Evolutionary conservation across 2,888 invertebrate species (phyloP).

Genomic region (Eledone cirrhosa): DNA sequence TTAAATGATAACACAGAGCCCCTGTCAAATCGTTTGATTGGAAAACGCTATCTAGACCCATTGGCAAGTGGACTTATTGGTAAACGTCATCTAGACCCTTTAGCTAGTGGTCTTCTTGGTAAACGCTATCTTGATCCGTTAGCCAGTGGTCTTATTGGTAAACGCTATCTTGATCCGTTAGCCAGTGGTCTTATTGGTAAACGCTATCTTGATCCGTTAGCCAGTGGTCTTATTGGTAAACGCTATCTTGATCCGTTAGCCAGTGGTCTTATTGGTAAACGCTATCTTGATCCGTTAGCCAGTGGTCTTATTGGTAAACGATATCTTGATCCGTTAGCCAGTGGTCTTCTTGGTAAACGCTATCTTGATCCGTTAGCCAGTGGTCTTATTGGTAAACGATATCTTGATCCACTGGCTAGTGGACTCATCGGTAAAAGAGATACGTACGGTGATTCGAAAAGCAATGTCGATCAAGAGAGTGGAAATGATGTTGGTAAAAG

Average conservation of each 20-base stretch:
- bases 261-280: slow-evolving; percentile 33
- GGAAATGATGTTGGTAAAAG: slow-evolving; percentile 32
- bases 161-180: slow-evolving; percentile 31
- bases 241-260: slow-evolving; percentile 31
- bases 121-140: slow-evolving; percentile 36
- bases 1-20: too few relatives aligned
- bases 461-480: too few relatives aligned
- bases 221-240: slow-evolving; percentile 32
- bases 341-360: slow-evolving; percentile 32
- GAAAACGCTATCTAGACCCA: slow-evolving; percentile 33
- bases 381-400: slow-evolving; percentile 32
- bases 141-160: slow-evolving; percentile 34
- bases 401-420: slow-evolving; percentile 14
- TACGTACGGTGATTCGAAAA: slow-evolving; percentile 15
- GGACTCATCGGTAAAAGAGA: slow-evolving; percentile 30
- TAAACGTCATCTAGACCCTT: slow-evolving; percentile 31
- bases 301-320: slow-evolving; percentile 33
- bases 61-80: slow-evolving; percentile 34
- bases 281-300: slow-evolving; percentile 30
- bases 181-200: slow-evolving; percentile 34
- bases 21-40: too few relatives aligned
- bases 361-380: slow-evolving; percentile 23
- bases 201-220: slow-evolving; percentile 28
- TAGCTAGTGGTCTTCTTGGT: slow-evolving; percentile 31
- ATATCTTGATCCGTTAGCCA: slow-evolving; percentile 30